Evolutionary conservation across 2,888 invertebrate genomes (phyloP).

Genomic region (Nymphalis polychloros): DNA sequence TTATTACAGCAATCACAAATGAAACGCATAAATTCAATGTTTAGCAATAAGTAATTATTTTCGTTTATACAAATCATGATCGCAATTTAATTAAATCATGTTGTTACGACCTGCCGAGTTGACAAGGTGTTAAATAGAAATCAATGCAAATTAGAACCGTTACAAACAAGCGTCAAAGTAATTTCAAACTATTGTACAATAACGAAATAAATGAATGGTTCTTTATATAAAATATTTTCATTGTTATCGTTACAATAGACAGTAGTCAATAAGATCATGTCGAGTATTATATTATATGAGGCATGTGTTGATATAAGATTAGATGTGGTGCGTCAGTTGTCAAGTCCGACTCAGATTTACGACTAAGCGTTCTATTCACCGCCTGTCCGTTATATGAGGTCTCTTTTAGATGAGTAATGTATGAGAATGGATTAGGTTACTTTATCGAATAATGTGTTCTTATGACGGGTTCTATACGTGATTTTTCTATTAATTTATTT

Average conservation of each 20-base stretch:
- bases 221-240: constrained; percentile 30
- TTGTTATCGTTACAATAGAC: constrained; percentile 30
- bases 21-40: constrained; percentile 10
- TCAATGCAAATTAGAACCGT: constrained; percentile 30
- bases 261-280: constrained; percentile 46
- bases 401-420: constrained; percentile 25
- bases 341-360: constrained; percentile 47
- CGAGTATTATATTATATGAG: constrained; percentile 35
- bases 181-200: constrained; percentile 25
- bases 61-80: constrained; percentile 21
- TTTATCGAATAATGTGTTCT: constrained; percentile 4
- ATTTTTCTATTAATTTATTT: too few relatives aligned
- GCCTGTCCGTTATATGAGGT: constrained; percentile 35
- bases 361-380: constrained; percentile 37
- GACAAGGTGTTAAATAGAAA: constrained; percentile 33
- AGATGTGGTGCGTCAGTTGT: constrained; percentile 44
- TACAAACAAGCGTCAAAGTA: constrained; percentile 21
- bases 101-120: constrained; percentile 8
- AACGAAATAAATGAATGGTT: not conserved
- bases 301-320: constrained; percentile 49
- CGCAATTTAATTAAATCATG: constrained; percentile 21
- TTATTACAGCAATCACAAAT: constrained; percentile 1
- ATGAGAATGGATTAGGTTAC: constrained; percentile 21
- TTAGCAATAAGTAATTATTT: constrained; percentile 19
- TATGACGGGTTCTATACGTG: not conserved